Percentiles rank a stretch among this genome's conserved stretches.
phyloP scores from a whole-genome alignment of 2,888 invertebrate genomes.

The Stegophylla sp. region DNA sequence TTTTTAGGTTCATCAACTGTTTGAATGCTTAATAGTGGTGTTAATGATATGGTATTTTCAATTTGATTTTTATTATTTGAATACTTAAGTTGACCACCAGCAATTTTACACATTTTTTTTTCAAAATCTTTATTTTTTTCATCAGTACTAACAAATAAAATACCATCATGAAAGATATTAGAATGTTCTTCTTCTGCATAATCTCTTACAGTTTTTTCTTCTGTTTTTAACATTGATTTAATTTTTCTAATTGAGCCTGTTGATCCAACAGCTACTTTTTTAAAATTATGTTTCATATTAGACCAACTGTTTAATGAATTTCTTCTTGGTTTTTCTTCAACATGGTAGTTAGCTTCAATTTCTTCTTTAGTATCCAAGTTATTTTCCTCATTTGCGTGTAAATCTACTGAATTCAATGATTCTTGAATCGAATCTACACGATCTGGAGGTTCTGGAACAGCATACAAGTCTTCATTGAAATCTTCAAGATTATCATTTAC shows the following conservation, averaged over 20 bases:
- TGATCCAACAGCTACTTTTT: conserved; percentile 61
- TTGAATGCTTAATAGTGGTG: conserved; percentile 47
- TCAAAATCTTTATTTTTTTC: conserved; percentile 57
- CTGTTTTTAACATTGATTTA: conserved; percentile 62
- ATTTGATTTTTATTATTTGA: conserved; percentile 41
- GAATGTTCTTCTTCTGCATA: conserved; percentile 29
- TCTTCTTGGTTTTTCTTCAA: conserved; percentile 59
- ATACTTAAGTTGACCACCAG: conserved; percentile 32
- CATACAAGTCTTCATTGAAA: conserved; percentile 43
- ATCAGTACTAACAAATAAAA: conserved; percentile 39
- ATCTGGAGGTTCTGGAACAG: conserved; percentile 61
- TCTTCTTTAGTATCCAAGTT: conserved; percentile 61
- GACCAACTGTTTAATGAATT: conserved; percentile 62
- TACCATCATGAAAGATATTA: conserved; percentile 41
- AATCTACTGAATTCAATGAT: conserved; percentile 61
- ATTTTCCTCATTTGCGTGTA: background rate
- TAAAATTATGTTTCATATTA: conserved; percentile 63
- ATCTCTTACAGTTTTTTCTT: conserved; percentile 62
- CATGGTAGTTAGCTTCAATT: conserved; percentile 63
- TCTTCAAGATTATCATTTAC: conserved; percentile 10
- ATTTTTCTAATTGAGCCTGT: conserved; percentile 61
- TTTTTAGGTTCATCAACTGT: conserved; percentile 34
- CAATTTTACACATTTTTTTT: conserved; percentile 52
- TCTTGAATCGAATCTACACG: conserved; percentile 62
- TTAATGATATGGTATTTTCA: conserved; percentile 33